Evolutionary conservation across 2,888 invertebrate species (phyloP).

Genomic region (Teleogryllus oceanicus): DNA sequence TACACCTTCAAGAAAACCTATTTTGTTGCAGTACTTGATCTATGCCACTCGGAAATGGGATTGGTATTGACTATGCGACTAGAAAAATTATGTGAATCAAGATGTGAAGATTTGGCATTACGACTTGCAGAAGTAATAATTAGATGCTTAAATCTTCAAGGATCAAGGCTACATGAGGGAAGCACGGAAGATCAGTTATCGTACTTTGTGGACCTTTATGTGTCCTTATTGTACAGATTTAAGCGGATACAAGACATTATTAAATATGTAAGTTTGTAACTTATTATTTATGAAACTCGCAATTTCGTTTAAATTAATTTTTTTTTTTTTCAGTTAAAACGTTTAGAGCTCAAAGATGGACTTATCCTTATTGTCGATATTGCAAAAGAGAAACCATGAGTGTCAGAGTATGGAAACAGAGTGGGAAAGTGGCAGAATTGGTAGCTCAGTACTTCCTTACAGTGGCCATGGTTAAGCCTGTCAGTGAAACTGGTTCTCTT

Average conservation of each 20-base stretch:
- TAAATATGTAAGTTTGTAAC: conserved; percentile 47
- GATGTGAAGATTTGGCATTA: conserved; percentile 60
- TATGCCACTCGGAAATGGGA: conserved; percentile 60
- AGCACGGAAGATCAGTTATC: conserved; percentile 48
- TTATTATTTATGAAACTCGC: conserved; percentile 9
- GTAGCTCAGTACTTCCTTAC: conserved; percentile 57
- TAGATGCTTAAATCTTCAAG: conserved; percentile 49
- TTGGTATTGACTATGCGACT: conserved; percentile 59
- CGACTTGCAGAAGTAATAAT: conserved; percentile 57
- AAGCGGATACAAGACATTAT: conserved; percentile 54
- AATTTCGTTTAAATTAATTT: neutral
- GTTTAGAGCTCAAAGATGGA: conserved; percentile 54
- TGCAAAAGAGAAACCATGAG: conserved; percentile 41
- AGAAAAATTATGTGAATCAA: conserved; percentile 58
- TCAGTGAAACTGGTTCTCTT: conserved; percentile 45
- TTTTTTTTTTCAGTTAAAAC: conserved; percentile 51
- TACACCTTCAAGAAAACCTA: neutral
- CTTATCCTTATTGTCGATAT: conserved; percentile 54
- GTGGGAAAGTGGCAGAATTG: conserved; percentile 55
- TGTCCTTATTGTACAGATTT: conserved; percentile 57
- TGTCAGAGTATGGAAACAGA: conserved; percentile 52
- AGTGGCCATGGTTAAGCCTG: conserved; percentile 54
- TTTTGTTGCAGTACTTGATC: conserved; percentile 52
- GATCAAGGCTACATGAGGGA: conserved; percentile 33
- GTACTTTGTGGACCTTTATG: conserved; percentile 59